Base-by-base conservation (phyloP, 1,140 invertebrate genomes). In the Brachionus koreanus region DNA sequence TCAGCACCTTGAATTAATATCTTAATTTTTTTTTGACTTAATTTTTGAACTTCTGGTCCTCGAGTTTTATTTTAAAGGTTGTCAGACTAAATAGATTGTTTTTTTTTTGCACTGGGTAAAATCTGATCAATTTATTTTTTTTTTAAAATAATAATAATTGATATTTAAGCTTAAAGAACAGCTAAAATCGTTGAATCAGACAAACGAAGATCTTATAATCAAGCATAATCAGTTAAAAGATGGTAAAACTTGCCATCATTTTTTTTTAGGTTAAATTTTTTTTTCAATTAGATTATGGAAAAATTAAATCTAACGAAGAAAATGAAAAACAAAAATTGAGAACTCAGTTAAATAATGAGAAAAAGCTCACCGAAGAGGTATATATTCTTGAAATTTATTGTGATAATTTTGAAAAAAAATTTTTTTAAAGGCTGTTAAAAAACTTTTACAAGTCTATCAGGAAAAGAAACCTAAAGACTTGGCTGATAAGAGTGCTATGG, bases 361-460 rank as follows among this genome's bases (percentile, higher is more conserved):
- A 93, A 85, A 88, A 97, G 84, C 87, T 88, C 83, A 89, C 89
- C 84, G 85, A 85, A 63, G 87, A 88, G 85, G 88, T 89, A 82
- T 46, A 65, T 13, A 49, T 25, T 42, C 1, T 23, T 57, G 49
- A 23, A 65, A 65, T 33, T 65, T 9, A 9, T 5, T 33, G 35
- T 35, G 3, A 37, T 29, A 65, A 37, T 69, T 37, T 37, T 7
- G 10, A 33, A 33, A 19, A 19, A 39, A 23, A 37, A 16, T 52
- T 29, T n/a, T n/a, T n/a, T 46, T 43, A 3, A 76, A 96, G 88
- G 96, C 96, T 65, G 95, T 98, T 37, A 97, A 97, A 88, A 98
- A 98, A 87, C 90, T 98, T 61, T 94, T 95, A 5, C 96, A 98
- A 89, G 94, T 98, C 25, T 95, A 98, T 93, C 96, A 96, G 86